phyloP scores from a whole-genome alignment of 2,113 vertebrate species.

The Lichenostomus cassidix region DNA sequence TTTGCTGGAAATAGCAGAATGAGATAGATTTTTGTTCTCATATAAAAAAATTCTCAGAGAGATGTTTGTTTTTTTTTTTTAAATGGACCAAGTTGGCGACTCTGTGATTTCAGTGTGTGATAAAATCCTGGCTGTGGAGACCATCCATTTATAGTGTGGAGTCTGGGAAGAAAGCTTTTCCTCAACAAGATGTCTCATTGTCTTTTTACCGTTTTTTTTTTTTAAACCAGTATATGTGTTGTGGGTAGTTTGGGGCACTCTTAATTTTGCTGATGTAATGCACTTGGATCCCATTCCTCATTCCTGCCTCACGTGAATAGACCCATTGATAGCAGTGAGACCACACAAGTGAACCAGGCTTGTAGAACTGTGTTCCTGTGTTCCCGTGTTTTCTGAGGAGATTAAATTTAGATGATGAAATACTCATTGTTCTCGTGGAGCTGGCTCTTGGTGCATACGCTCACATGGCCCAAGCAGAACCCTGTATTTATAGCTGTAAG shows the following conservation, averaged over 20 bases:
- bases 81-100: neutral
- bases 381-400: neutral
- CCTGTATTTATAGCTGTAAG: neutral
- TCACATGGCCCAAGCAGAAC: neutral
- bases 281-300: conserved; percentile 34
- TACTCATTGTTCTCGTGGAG: neutral
- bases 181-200: neutral
- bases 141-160: neutral
- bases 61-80: neutral
- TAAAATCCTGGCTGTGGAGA: conserved; percentile 5
- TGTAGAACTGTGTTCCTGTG: neutral
- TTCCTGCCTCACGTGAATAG: conserved; percentile 28
- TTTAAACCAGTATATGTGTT: neutral
- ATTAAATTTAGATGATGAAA: conserved; percentile 39
- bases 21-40: conserved; percentile 44
- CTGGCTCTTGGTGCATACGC: neutral
- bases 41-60: neutral
- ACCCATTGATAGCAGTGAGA: conserved; percentile 20
- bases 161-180: neutral
- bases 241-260: neutral
- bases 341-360: conserved; percentile 33
- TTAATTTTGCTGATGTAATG: conserved; percentile 31
- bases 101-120: conserved; percentile 14
- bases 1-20: conserved; percentile 42
- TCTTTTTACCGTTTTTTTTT: neutral